Conservation (phyloP, 2,113 vertebrate species). For the Macaca mulatta region DNA sequence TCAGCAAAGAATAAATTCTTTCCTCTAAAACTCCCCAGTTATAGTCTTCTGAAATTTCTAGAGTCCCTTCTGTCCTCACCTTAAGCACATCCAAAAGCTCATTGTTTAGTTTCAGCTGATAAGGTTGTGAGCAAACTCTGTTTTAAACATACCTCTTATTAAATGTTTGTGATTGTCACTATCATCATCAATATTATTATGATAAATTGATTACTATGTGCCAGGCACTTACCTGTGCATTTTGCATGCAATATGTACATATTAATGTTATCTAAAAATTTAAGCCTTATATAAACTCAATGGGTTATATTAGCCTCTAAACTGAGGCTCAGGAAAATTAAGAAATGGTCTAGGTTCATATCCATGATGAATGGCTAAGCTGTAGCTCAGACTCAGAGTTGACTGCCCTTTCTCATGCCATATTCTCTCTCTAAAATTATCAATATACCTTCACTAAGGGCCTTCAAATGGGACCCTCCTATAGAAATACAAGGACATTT, state of each 20-base stretch:
- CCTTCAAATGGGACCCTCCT: neutral
- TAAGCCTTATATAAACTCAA: neutral
- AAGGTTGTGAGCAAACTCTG: neutral
- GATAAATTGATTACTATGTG: no score
- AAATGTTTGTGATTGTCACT: neutral
- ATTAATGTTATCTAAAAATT: neutral
- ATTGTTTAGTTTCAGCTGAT: neutral
- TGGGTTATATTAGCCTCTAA: neutral
- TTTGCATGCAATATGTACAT: neutral
- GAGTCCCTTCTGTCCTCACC: neutral
- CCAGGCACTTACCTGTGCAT: neutral
- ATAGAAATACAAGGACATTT: fast-evolving
- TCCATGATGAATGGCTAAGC: neutral
- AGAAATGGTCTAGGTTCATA: neutral
- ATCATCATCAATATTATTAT: neutral
- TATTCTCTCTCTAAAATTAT: neutral
- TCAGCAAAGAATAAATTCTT: neutral
- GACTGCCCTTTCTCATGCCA: neutral
- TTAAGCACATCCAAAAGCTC: neutral
- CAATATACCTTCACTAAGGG: fast-evolving
- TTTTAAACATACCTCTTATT: neutral
- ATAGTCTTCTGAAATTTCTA: neutral
- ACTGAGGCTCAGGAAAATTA: neutral
- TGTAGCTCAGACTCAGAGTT: neutral
- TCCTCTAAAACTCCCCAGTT: neutral